Evolutionary conservation across 2,113 vertebrate species (phyloP).

Genomic region (Cepphus grylle): DNA sequence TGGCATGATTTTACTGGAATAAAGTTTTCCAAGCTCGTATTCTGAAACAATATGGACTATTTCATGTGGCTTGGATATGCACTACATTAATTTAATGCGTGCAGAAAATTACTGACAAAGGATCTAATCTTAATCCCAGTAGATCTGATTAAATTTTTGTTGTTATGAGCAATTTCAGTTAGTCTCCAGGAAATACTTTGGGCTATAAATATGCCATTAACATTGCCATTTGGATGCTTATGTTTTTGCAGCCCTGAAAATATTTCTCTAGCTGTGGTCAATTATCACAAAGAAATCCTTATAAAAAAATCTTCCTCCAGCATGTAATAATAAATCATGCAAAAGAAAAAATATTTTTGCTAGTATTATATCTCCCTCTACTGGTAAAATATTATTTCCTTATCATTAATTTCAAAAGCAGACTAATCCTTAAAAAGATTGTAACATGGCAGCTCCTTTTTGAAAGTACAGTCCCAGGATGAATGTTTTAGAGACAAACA

Average conservation of each 20-base stretch:
- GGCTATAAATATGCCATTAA: not conserved
- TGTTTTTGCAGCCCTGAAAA: not conserved
- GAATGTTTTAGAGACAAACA: not conserved
- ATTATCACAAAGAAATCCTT: not conserved
- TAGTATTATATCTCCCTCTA: conserved; percentile 39
- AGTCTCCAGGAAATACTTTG: not conserved
- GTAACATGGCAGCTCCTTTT: not conserved
- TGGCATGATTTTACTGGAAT: not conserved
- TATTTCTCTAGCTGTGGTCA: not conserved
- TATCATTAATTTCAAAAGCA: not conserved
- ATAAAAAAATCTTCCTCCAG: not conserved
- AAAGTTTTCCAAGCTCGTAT: not conserved
- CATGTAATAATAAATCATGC: not conserved
- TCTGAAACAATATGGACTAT: not conserved
- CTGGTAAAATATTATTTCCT: conserved; percentile 8
- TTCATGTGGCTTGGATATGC: not conserved
- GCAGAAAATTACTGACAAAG: not conserved
- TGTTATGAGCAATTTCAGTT: not conserved
- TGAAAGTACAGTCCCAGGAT: not conserved
- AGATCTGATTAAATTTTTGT: not conserved
- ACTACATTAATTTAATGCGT: not conserved
- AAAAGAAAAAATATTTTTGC: not conserved
- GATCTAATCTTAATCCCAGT: not conserved
- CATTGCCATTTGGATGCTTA: not conserved
- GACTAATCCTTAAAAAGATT: not conserved